These are phyloP conservation scores for Temnothorax curvispinosus DNA, from an alignment of 1,140 invertebrate species.

Conservation along the genomic window DNA sequence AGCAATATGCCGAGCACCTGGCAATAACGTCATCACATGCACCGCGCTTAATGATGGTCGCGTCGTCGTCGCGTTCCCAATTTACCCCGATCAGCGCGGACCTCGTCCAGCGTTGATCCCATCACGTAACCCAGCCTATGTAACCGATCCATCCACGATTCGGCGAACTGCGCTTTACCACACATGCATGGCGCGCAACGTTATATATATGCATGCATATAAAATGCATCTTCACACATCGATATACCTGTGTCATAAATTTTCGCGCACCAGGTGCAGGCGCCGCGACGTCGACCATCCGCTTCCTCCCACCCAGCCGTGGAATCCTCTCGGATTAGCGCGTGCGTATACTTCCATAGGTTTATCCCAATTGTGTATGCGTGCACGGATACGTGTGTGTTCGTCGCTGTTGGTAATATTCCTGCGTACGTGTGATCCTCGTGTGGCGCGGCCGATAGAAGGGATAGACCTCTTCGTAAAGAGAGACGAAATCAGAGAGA, in stretches of 20 bases:
- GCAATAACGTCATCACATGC: slow-evolving; percentile 34
- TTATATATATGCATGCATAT: not conserved
- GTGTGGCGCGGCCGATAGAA: slow-evolving; percentile 37
- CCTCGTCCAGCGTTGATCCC: slow-evolving; percentile 37
- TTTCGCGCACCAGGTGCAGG: slow-evolving; percentile 58
- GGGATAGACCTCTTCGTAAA: slow-evolving; percentile 43
- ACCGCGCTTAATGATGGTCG: slow-evolving; percentile 40
- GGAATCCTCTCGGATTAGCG: slow-evolving; percentile 57
- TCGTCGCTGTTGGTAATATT: not conserved
- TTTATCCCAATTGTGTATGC: slow-evolving; percentile 24
- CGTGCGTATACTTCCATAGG: slow-evolving; percentile 58
- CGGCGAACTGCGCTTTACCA: not conserved
- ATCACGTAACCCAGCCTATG: slow-evolving; percentile 37
- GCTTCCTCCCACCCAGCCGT: slow-evolving; percentile 52
- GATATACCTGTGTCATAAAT: slow-evolving; percentile 59
- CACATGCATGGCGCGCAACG: too few species aligned
- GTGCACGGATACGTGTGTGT: not conserved
- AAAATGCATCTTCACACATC: slow-evolving; percentile 8
- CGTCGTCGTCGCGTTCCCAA: slow-evolving; percentile 51
- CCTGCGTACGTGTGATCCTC: not conserved
- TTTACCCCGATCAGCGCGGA: slow-evolving; percentile 42
- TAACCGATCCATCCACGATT: slow-evolving; percentile 12
- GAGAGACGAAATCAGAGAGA: slow-evolving; percentile 11
- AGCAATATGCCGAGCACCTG: slow-evolving; percentile 16
- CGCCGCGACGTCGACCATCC: slow-evolving; percentile 49